Evolutionary conservation across 2,888 invertebrate genomes (phyloP), one percentile per base, ranked within the genome.

Genomic region (Lepidocyrtoides sp.): DNA sequence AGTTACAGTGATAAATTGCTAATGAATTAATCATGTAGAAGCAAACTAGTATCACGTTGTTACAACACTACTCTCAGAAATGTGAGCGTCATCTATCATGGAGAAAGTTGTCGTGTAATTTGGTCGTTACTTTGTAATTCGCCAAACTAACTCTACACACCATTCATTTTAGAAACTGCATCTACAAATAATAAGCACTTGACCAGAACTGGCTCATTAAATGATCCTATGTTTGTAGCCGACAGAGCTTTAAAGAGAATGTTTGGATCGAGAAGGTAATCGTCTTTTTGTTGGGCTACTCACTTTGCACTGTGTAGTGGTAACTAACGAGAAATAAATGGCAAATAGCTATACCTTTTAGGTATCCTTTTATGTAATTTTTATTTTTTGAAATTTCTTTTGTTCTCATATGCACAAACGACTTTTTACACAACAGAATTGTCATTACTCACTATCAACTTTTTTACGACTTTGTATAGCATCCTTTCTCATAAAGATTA

Each of bases 401-500:
- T 75, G 14, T 75, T 48, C 29, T 48, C 75, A 75, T 75, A 51
- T 75, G 75, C 51, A 12, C 48, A 75, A 75, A 75, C 36, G 48
- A 75, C 51, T 51, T 75, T 5, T 23, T 60, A 60, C 48, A n/a
- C 75, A 75, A 26, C 48, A 14, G 48, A 26, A n/a, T 51, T 51
- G 26, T 48, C 48, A 75, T 48, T 75, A 75, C 51, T 75, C 36
- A 17, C 17, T 69, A 36, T 69, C 69, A 32, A 29, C 69, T 69
- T 26, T 14, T 26, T 54, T 20, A 17, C 12, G n/a, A 60, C 26
- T 60, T n/a, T 10, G 10, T 5, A 17, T n/a, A 1, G 36, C 17
- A 36, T 23, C 41, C 69, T 36, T 69, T 66, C 17, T 5, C 2
- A 8, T 57, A 17, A 2, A n/a, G 10, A 10, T n/a, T n/a, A 2